Percentiles rank a stretch among this genome's conserved stretches.
phyloP scores from a whole-genome alignment of 2,888 invertebrate species.

The Drepanosiphum platanoidis region DNA sequence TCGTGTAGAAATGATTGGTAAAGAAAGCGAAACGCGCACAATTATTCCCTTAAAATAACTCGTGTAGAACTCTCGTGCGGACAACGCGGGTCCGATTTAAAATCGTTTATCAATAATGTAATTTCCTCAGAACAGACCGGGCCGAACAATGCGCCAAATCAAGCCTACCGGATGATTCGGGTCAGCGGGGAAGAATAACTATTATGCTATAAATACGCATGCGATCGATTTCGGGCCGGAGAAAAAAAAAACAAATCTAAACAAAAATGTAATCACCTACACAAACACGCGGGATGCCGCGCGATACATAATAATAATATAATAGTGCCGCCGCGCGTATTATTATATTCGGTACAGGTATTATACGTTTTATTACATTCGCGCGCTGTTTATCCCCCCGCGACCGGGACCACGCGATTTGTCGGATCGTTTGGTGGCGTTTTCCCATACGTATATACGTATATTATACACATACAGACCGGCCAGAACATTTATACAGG shows the following conservation, averaged over 20 bases:
- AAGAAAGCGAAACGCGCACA: constrained; percentile 32
- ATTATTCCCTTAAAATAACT: constrained; percentile 27
- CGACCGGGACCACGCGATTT: neutral
- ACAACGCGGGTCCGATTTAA: constrained; percentile 2
- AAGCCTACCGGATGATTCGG: constrained; percentile 18
- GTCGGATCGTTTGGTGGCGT: constrained; percentile 29
- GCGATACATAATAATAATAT: neutral
- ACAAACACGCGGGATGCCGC: constrained; percentile 23
- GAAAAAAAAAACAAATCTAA: constrained; percentile 43
- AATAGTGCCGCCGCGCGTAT: neutral
- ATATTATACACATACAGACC: neutral
- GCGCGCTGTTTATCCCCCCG: neutral
- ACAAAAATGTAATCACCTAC: too few relatives aligned
- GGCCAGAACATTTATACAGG: neutral
- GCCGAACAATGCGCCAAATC: constrained; percentile 31
- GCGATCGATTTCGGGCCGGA: constrained; percentile 13
- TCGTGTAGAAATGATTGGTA: neutral
- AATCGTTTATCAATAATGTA: neutral
- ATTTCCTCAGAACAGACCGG: constrained; percentile 5
- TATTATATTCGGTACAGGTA: too few relatives aligned
- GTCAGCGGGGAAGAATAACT: constrained; percentile 1
- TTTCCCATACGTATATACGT: neutral
- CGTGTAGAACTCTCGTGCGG: neutral
- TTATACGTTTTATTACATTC: constrained; percentile 29
- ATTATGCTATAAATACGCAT: neutral